Evolutionary conservation across 2,888 invertebrate species (phyloP).

Genomic region (Thera obeliscata): DNA sequence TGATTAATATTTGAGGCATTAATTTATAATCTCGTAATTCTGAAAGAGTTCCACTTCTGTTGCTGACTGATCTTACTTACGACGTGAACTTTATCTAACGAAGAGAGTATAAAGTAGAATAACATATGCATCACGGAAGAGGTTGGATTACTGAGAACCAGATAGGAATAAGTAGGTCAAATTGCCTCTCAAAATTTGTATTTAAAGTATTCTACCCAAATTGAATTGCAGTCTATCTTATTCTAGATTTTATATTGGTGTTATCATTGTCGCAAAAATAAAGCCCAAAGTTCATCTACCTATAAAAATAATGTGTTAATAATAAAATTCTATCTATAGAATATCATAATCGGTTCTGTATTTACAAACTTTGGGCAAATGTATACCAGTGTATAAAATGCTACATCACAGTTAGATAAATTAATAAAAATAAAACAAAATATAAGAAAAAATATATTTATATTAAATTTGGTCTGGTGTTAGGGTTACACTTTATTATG

Average conservation of each 20-base stretch:
- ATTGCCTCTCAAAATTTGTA: too few relatives aligned
- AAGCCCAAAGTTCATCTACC: slow-evolving; percentile 3
- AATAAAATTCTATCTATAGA: not conserved
- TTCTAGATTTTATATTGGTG: not conserved
- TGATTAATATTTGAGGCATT: too few relatives aligned
- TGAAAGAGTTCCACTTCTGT: too few relatives aligned
- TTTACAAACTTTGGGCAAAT: not conserved
- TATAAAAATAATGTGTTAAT: not conserved
- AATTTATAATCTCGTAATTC: too few relatives aligned
- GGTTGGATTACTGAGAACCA: too few relatives aligned
- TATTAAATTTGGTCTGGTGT: slow-evolving; percentile 57
- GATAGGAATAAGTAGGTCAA: too few relatives aligned
- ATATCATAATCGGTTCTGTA: not conserved
- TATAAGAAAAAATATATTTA: slow-evolving; percentile 39
- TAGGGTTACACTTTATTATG: slow-evolving; percentile 47
- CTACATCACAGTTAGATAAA: slow-evolving; percentile 6
- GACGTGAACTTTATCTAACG: too few relatives aligned
- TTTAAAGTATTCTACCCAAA: too few relatives aligned
- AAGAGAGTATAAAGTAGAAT: too few relatives aligned
- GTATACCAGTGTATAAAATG: slow-evolving; percentile 11
- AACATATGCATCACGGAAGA: too few relatives aligned
- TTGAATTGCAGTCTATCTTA: not conserved
- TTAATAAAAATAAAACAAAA: slow-evolving; percentile 33
- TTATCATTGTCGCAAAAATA: not conserved
- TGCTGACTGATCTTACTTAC: too few relatives aligned